phyloP scores from a whole-genome alignment of 2,797 vertebrate genomes.

The Allobates femoralis region DNA sequence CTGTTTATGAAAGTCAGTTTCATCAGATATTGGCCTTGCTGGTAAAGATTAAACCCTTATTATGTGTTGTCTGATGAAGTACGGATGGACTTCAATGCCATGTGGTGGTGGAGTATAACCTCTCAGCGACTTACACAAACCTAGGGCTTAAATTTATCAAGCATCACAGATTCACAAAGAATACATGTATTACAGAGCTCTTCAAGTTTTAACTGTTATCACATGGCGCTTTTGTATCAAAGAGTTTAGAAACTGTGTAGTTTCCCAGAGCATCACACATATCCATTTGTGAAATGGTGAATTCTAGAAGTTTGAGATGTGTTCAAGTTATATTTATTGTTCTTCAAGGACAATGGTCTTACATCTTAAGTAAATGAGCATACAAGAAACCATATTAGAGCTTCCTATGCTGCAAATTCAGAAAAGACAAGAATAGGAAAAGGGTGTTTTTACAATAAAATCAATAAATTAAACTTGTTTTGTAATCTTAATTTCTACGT shows the following conservation, averaged over 20 bases:
- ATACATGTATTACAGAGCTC: slow-evolving; percentile 3
- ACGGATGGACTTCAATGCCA: slow-evolving; percentile 43
- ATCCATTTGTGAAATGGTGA: background rate
- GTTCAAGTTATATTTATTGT: background rate
- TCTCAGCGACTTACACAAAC: slow-evolving; percentile 15
- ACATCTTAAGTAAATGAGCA: background rate
- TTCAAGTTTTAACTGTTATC: slow-evolving; percentile 43
- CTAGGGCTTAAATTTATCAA: slow-evolving; percentile 37
- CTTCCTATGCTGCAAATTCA: background rate
- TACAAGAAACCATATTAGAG: background rate
- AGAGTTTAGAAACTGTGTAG: slow-evolving; percentile 8
- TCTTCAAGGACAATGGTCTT: background rate
- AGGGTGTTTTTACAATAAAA: too few species aligned
- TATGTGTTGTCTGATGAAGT: slow-evolving; percentile 39
- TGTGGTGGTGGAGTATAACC: slow-evolving; percentile 32
- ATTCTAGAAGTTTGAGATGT: background rate
- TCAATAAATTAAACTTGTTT: too few species aligned
- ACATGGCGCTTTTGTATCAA: slow-evolving; percentile 43
- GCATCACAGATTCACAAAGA: slow-evolving; percentile 39
- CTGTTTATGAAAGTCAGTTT: slow-evolving; percentile 43
- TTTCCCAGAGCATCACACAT: slow-evolving; percentile 19
- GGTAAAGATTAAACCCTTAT: slow-evolving; percentile 45
- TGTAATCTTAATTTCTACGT: too few species aligned
- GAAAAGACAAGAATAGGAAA: too few species aligned
- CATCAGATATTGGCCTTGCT: slow-evolving; percentile 28